phyloP scores from a whole-genome alignment of 2,797 vertebrate genomes.

The Tinamus major region DNA sequence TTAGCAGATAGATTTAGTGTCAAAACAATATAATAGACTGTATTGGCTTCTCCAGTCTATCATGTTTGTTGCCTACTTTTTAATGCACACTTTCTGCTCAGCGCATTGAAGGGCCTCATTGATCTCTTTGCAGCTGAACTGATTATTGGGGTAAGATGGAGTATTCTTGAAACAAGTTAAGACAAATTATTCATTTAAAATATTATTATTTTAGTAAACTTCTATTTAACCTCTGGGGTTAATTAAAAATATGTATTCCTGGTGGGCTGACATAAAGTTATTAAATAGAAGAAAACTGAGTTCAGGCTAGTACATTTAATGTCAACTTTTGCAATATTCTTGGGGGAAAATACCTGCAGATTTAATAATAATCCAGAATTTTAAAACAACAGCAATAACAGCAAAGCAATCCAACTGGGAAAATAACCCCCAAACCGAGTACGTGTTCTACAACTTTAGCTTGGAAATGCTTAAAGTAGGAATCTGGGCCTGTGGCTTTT shows the following conservation, averaged over 20 bases:
- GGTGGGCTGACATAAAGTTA: slow-evolving; percentile 46
- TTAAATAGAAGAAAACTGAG: slow-evolving; percentile 56
- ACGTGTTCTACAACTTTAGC: neutral
- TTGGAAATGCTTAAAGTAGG: neutral
- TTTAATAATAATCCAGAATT: slow-evolving; percentile 36
- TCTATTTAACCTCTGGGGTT: slow-evolving; percentile 65
- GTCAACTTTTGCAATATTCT: slow-evolving; percentile 31
- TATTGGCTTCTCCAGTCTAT: slow-evolving; percentile 35
- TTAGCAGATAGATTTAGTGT: slow-evolving; percentile 61
- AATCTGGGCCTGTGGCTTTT: neutral
- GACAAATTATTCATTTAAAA: slow-evolving; percentile 62
- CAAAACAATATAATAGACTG: slow-evolving; percentile 4
- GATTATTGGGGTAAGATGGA: slow-evolving; percentile 61
- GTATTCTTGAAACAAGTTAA: slow-evolving; percentile 43
- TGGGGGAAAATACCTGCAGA: neutral
- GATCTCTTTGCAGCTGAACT: slow-evolving; percentile 53
- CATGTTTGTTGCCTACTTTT: slow-evolving; percentile 49
- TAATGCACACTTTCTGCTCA: slow-evolving; percentile 51
- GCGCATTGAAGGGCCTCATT: slow-evolving; percentile 63
- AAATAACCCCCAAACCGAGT: neutral
- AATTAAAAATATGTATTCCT: slow-evolving; percentile 44
- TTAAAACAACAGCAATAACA: neutral
- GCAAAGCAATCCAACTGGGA: neutral
- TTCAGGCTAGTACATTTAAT: slow-evolving; percentile 35
- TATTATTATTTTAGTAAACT: slow-evolving; percentile 63